Evolutionary conservation across 2,888 invertebrate genomes (phyloP).

Genomic region (Cosmorhoe ocellata): DNA sequence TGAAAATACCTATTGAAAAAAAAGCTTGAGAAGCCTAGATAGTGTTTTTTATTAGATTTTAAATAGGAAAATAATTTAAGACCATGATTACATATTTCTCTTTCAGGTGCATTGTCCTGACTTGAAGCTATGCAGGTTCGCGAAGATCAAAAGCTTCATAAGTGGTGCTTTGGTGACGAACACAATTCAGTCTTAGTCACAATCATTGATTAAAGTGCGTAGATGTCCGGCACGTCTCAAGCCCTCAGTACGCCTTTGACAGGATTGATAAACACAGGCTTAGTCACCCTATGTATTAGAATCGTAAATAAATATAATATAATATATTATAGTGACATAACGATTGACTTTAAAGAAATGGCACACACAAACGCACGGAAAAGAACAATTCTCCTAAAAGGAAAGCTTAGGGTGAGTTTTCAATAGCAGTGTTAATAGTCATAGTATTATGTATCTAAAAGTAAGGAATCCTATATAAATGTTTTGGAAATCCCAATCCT

Average conservation of each 20-base stretch:
- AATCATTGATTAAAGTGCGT: slow-evolving; percentile 41
- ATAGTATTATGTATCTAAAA: too few relatives aligned
- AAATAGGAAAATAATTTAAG: too few relatives aligned
- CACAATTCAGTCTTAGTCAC: slow-evolving; percentile 34
- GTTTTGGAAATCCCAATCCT: too few relatives aligned
- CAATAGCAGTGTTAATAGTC: too few relatives aligned
- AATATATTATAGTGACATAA: too few relatives aligned
- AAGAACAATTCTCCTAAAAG: slow-evolving; percentile 3
- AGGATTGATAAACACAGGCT: slow-evolving; percentile 43
- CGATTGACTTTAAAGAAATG: slow-evolving; percentile 28
- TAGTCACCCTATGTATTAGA: slow-evolving; percentile 23
- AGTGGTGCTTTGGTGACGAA: slow-evolving; percentile 39
- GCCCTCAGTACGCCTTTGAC: slow-evolving; percentile 44
- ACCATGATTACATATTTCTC: too few relatives aligned
- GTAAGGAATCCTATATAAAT: too few relatives aligned
- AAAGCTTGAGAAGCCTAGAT: too few relatives aligned
- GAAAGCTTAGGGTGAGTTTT: slow-evolving; percentile 12
- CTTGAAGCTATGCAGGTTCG: not conserved
- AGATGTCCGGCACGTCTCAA: slow-evolving; percentile 48
- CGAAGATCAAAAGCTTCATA: slow-evolving; percentile 37
- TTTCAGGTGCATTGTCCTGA: slow-evolving; percentile 1
- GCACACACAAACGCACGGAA: slow-evolving; percentile 19
- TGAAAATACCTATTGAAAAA: too few relatives aligned
- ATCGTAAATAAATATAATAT: slow-evolving; percentile 19
- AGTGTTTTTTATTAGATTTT: too few relatives aligned